Evolutionary conservation across 2,888 invertebrate species (phyloP), one percentile per base, ranked within the genome.

Genomic region (Leptopilina drosophilae): DNA sequence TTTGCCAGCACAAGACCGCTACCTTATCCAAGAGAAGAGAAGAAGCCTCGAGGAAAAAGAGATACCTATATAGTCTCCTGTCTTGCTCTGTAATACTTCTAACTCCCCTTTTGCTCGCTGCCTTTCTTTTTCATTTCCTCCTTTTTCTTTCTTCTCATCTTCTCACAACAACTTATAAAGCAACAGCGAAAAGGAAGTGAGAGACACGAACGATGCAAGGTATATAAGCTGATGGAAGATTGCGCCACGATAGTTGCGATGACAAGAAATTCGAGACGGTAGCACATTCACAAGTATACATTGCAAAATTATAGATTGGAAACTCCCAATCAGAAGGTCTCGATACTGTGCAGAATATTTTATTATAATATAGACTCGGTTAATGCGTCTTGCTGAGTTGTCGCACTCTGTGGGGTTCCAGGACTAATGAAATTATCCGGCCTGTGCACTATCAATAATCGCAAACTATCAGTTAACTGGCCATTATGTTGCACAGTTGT

Each of bases 371-470:
- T 33, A 33, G 33, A 2, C 33, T 33, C 7, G 1, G 42, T 42
- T 20, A 62, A 20, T 59, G 15, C 59, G 26, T 9, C 20, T 6
- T 7, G 53, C 9, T n/a, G 56, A 14, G 33, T 73, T 53, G 62
- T 62, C 69, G 81, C 82, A 82, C 79, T 8, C 6, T 83, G 80
- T 83, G 82, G 83, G 84, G 85, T 85, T 86, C 86, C 85, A 83
- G 81, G 85, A 86, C 89, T 90, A 90, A 91, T 90, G 89, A 90
- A 90, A 90, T 90, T 90, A 90, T 90, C 90, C 89, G 89, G 88
- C 89, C 87, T 88, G 87, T 87, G 86, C 87, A 80, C 81, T 86
- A 87, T 86, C 88, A 87, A 81, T 86, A 82, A 86, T 84, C 87
- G 83, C 87, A 87, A 86, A 87, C 87, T 86, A 85, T 87, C 87